Base-by-base conservation (phyloP, 2,888 invertebrate species). In the Papilio protenor region DNA sequence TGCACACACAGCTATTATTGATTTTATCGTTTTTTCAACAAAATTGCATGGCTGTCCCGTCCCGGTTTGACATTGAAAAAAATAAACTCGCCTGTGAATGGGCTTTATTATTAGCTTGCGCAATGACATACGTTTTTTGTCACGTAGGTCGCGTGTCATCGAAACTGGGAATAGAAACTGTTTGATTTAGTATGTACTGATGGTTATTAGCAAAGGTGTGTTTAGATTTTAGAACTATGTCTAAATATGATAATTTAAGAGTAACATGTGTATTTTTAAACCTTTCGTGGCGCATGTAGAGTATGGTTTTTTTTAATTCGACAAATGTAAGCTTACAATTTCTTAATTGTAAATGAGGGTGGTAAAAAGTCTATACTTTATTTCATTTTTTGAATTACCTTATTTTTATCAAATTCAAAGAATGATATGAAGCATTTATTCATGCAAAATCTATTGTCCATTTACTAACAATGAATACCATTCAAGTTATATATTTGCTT, bases 1-100 rank as follows among this genome's bases (percentile, higher is more conserved):
- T 94, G 94, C 94, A 94, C 90, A 85, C 82, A 85, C 82, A 83
- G 88, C 94, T 89, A 94, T 94, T 94, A 94, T 94, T 94, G 94
- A 94, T 94, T 94, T 94, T 92, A 92, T 89, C 88, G 92, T 94
- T 94, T 94, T 59, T 59, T 23, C 59, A 61, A 90, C 87, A 88
- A 92, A 93, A 94, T 94, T 94, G 94, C 94, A 93, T 90, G 92
- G 87, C 88, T 85, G 91, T 88, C 90, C 87, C 87, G 86, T 81
- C 90, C 87, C 87, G 85, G 82, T 87, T 89, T 90, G 92, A 90
- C 90, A 90, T 90, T 91, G 89, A 92, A 92, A 94, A 75, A 94
- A 93, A 93, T 87, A 89, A 82, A 88, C 85, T 85, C 84, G 87
- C 89, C 89, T 87, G 87, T 94, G 92, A 94, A 94, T 94, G 92